phyloP scores from a whole-genome alignment of 2,888 invertebrate genomes.

The Pterostichus madidus region DNA sequence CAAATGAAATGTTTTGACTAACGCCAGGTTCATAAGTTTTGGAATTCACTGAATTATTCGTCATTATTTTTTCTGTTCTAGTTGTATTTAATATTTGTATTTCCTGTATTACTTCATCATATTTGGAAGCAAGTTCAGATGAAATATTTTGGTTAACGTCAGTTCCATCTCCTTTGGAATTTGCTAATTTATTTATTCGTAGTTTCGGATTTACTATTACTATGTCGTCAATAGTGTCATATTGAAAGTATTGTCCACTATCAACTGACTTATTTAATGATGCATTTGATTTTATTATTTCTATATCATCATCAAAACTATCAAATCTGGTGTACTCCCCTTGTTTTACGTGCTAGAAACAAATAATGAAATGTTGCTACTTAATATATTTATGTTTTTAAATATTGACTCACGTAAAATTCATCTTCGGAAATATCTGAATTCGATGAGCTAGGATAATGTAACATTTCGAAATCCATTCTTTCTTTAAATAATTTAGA shows the following conservation, averaged over 20 bases:
- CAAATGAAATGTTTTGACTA: too few species aligned
- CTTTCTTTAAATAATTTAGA: background rate
- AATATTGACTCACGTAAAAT: conserved; percentile 14
- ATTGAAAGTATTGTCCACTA: conserved; percentile 1
- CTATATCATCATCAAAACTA: conserved; percentile 30
- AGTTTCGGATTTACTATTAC: background rate
- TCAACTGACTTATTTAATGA: background rate
- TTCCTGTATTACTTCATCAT: conserved; percentile 1
- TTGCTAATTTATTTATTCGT: background rate
- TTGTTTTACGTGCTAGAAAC: conserved; percentile 7
- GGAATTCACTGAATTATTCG: too few species aligned
- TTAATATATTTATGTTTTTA: background rate
- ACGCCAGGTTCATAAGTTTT: background rate
- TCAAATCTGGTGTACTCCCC: conserved; percentile 12
- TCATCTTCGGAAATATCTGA: conserved; percentile 16
- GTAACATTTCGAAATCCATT: conserved; percentile 19
- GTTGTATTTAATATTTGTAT: background rate
- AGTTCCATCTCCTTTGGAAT: background rate
- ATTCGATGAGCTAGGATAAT: background rate
- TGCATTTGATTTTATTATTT: background rate
- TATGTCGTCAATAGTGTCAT: conserved; percentile 18
- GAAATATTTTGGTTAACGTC: conserved; percentile 7
- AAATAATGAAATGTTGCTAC: background rate
- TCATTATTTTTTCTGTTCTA: conserved; percentile 1
- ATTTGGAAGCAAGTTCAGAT: background rate